Evolutionary conservation across 2,797 vertebrate genomes (phyloP), one percentile per base, ranked within the genome.

Genomic region (Anolis apletophallus): DNA sequence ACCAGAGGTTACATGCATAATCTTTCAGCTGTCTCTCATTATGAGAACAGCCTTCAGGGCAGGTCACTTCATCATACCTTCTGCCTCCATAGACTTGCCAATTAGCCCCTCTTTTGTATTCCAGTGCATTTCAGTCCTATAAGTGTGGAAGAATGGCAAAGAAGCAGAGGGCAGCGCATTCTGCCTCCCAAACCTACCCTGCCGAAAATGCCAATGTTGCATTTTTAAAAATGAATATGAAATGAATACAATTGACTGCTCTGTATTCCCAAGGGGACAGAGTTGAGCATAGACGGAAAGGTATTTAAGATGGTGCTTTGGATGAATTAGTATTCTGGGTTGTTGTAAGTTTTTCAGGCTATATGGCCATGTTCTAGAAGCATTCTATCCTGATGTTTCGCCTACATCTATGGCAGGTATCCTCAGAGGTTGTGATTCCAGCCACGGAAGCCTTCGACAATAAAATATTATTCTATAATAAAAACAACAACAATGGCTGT

Each of bases 1-100:
- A 88, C 88, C 82, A 86, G 90, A 87, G 89, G 61, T 32, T 85
- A 81, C 79, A 77, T 79, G 23, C 92, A 75, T 80, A 52, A 94
- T 89, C 85, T 80, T 89, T 91, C 84, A 86, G 84, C 92, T 87
- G 90, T 40, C 23, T 87, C 91, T 95, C 89, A 54, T 89, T 89
- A 92, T 36, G 76, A 85, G 85, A 90, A 19, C 36, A 55, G 80
- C 68, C 55, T 81, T 92, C 78, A 59, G 81, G 90, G 83, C 69
- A 88, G 93, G 93, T 92, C 90, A 16, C 88, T 61, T 89, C 85
- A 86, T 81, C 84, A 78, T 81, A 91, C 92, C 93, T 92, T 82
- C 79, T 84, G 82, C 85, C 77, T 84, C 81, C 83, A n/a, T 72
- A 84, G 85, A 86, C 88, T 88, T 86, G 91, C 90, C 93, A 85